Evolutionary conservation across 92 coral and sea anemone species (phyloP).

Genomic region (Porites cylindrica): DNA sequence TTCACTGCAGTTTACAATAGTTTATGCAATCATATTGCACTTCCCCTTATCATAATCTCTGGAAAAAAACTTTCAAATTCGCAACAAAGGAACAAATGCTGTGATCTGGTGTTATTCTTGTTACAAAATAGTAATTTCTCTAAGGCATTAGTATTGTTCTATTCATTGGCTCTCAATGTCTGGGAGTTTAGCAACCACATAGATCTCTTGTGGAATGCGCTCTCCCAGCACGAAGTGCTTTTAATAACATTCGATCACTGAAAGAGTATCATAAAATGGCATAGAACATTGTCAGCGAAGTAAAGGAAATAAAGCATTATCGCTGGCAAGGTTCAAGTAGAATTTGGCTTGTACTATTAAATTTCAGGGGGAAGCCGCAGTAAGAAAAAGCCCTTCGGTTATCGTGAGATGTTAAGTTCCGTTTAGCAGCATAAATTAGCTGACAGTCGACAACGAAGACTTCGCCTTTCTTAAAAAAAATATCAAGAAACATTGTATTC

Average conservation of each 20-base stretch:
- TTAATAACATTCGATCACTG: neutral
- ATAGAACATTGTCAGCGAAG: neutral
- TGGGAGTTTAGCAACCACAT: constrained; percentile 24
- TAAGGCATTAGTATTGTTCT: constrained; percentile 2
- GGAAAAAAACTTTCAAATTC: too few relatives aligned
- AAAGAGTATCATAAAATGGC: neutral
- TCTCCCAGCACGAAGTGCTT: neutral
- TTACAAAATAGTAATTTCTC: neutral
- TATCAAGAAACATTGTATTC: too few relatives aligned
- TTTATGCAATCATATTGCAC: too few relatives aligned
- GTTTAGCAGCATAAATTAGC: too few relatives aligned
- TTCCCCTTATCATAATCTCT: too few relatives aligned
- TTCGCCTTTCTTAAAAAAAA: too few relatives aligned
- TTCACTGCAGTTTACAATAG: neutral
- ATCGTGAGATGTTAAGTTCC: too few relatives aligned
- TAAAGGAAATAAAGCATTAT: neutral
- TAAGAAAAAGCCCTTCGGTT: too few relatives aligned
- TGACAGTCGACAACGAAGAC: too few relatives aligned
- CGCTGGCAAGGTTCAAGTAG: too few relatives aligned
- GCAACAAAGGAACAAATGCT: neutral
- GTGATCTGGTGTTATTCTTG: neutral
- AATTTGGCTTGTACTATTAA: too few relatives aligned
- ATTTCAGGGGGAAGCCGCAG: too few relatives aligned
- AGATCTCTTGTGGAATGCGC: constrained; percentile 9
- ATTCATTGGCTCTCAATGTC: neutral